phyloP scores from a whole-genome alignment of 2,888 invertebrate species.

The Periphyllus acericola region DNA sequence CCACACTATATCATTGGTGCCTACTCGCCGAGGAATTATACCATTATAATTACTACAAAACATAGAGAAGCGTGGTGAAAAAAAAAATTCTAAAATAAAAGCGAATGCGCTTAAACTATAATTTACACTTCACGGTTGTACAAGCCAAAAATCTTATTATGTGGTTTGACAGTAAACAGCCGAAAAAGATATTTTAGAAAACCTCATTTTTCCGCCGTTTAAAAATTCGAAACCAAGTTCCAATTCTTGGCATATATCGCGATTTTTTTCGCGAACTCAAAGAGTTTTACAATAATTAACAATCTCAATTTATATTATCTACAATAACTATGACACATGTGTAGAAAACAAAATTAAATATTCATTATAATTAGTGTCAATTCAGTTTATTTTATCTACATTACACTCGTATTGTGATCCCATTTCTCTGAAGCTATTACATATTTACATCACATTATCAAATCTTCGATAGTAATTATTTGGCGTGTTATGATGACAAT shows the following conservation, averaged over 20 bases:
- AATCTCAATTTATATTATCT: too few relatives aligned
- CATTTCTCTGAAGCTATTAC: too few relatives aligned
- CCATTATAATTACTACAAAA: neutral
- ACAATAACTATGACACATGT: too few relatives aligned
- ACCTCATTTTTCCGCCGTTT: neutral
- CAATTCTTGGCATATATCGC: neutral
- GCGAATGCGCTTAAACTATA: slow-evolving; percentile 17
- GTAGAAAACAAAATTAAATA: too few relatives aligned
- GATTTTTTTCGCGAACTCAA: too few relatives aligned
- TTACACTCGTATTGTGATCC: too few relatives aligned
- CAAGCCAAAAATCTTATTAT: slow-evolving; percentile 48
- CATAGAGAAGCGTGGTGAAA: neutral
- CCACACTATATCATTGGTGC: neutral
- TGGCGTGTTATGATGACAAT: too few relatives aligned
- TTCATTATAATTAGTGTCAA: too few relatives aligned
- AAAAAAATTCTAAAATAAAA: slow-evolving; percentile 7
- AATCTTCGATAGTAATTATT: too few relatives aligned
- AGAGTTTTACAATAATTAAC: neutral
- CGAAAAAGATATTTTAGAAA: neutral
- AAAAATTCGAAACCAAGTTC: neutral
- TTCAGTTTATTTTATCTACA: too few relatives aligned
- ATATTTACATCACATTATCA: too few relatives aligned
- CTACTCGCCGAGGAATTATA: neutral
- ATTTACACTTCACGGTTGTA: neutral
- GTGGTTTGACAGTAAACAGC: slow-evolving; percentile 19